Evolutionary conservation across 2,113 vertebrate genomes (phyloP), one percentile per base, ranked within the genome.

Genomic region (Callopanchax toddi): DNA sequence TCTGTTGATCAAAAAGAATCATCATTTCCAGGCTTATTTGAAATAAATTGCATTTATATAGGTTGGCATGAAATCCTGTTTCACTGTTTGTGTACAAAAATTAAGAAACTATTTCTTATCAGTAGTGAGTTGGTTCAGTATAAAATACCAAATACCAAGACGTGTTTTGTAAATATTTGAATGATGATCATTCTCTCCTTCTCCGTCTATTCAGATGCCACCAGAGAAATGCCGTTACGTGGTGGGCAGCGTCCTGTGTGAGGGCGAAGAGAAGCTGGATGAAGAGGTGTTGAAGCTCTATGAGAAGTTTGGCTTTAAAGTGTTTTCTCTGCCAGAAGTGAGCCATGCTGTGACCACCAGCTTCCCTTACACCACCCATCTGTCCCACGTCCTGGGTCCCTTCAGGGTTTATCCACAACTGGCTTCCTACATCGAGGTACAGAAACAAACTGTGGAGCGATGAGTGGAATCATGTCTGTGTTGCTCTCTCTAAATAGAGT

Each of bases 311-410:
- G 96, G 96, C 82, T 99, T 97, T 88, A 96, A 94, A 86, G 88
- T 98, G 67, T 94, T 96, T 86, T 94, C 93, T 65, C 93, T 99
- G 71, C 97, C 97, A 0, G 94, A 95, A 73, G 95, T 97, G 72
- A 96, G 92, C 83, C 96, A 98, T 0, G 96, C 95, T 21, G 96
- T 99, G 69, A 96, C 93, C 63, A 91, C 96, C 5, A 90, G 81
- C 58, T 98, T 99, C 86, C 95, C 96, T 0, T 93, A 91, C 88
- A 94, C 93, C 52, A 97, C 95, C 0, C 82, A 93, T 0, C 63
- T 98, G 63, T 98, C 97, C 52, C 85, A 96, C 64, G 89, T 95
- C 66, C 79, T 99, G 82, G 96, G 93, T 18, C 70, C 94, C 17
- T 91, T 88, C 77, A 92, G 92, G 44, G 97, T 98, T 69, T 96